Evolutionary conservation across 2,888 invertebrate genomes (phyloP), one percentile per base, ranked within the genome.

Genomic region (Morpho helenor): DNA sequence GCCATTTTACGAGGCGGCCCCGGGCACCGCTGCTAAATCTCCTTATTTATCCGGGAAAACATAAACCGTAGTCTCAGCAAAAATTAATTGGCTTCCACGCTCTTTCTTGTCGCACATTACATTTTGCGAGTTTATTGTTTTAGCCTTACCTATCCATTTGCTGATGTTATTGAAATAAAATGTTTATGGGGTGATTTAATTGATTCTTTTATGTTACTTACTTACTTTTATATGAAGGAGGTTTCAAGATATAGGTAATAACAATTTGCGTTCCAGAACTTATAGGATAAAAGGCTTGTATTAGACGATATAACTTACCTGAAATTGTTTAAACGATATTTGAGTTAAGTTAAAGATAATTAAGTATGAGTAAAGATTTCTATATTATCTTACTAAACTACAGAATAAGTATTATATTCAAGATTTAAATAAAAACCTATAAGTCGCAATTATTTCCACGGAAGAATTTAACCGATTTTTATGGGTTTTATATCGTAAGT

Each of bases 1-100:
- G 80, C 79, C 76, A 78, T 80, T 87, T 87, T 86, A 86, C 77
- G 85, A 80, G 82, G 70, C 72, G 75, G 80, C 79, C 76, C 77
- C 75, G 76, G 80, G 77, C 82, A 77, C 77, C 77, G 78, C 75
- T 77, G 84, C 85, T 84, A 87, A 88, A 88, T 87, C 87, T 87
- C 78, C 86, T 88, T 87, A 87, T 88, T 88, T 88, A 87, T 87
- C 85, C 84, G 79, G 79, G 79, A 82, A 79, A 84, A 85, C 87
- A 87, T 88, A 89, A 89, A 89, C 80, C 80, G 79, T 76, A 81
- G 82, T 82, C 80, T 84, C 82, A 78, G 83, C 84, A 85, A 86
- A 88, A 87, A 87, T 86, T 89, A 88, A 89, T 89, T 89, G 87
- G 84, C 83, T 79, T 77, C 79, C 77, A 79, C 78, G 79, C 72